Evolutionary conservation across 2,888 invertebrate genomes (phyloP).

Genomic region (Acholoe squamosa): DNA sequence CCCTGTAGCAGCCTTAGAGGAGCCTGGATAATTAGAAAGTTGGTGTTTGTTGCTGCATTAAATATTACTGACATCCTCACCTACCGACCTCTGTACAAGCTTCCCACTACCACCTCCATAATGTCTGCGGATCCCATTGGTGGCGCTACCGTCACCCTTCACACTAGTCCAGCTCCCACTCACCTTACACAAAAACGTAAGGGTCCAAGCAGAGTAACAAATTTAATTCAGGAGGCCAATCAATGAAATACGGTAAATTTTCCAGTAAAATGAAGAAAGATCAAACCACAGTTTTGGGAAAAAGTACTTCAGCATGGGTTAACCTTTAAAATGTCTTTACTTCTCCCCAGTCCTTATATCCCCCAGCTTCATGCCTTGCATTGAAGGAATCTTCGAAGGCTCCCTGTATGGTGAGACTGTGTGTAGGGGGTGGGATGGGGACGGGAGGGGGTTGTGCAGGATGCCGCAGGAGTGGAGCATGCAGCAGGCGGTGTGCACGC

Average conservation of each 20-base stretch:
- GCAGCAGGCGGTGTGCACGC: slow-evolving; percentile 10
- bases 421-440: too few species aligned
- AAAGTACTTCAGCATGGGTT: too few species aligned
- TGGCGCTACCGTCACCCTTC: not conserved
- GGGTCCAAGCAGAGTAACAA: too few species aligned
- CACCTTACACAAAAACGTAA: too few species aligned
- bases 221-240: too few species aligned
- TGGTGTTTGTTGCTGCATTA: slow-evolving; percentile 40
- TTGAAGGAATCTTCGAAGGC: too few species aligned
- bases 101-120: not conserved
- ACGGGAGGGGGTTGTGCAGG: not conserved
- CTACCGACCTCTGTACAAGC: not conserved
- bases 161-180: not conserved
- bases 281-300: too few species aligned
- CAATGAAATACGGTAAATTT: too few species aligned
- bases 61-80: slow-evolving; percentile 44
- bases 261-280: too few species aligned
- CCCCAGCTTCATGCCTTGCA: too few species aligned
- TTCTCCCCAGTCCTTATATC: too few species aligned
- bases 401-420: not conserved
- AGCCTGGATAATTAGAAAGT: slow-evolving; percentile 26
- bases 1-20: not conserved
- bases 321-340: too few species aligned
- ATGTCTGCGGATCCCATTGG: not conserved
- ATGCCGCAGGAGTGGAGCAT: slow-evolving; percentile 13